Evolutionary conservation across 1,140 invertebrate genomes (phyloP).

Genomic region (Zophobas morio): DNA sequence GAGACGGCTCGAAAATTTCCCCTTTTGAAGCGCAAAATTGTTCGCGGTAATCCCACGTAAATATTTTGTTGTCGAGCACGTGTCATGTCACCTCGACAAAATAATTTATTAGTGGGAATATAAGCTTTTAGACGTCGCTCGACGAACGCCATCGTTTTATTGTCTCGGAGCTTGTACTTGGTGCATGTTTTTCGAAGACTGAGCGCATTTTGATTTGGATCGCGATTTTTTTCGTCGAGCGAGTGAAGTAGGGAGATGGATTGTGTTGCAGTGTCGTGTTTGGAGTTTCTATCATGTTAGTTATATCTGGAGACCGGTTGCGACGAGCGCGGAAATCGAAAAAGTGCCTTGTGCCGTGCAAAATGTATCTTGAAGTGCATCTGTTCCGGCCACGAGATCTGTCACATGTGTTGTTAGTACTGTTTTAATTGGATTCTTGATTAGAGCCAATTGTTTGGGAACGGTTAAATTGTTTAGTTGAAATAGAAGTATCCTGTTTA

Average conservation of each 20-base stretch:
- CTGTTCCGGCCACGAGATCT: constrained; percentile 14
- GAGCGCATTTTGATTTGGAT: constrained; percentile 2
- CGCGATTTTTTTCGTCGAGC: background rate
- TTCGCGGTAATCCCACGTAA: background rate
- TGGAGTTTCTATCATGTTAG: constrained; percentile 17
- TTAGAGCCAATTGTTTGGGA: constrained; percentile 40
- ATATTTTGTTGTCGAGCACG: background rate
- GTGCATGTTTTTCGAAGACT: constrained; percentile 4
- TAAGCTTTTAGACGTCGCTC: background rate
- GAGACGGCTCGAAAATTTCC: too few species aligned
- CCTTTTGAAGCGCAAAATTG: background rate
- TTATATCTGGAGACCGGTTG: constrained; percentile 36
- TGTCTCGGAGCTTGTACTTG: background rate
- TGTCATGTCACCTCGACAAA: background rate
- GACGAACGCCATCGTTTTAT: background rate
- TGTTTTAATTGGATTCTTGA: constrained; percentile 40
- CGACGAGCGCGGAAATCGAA: constrained; percentile 22
- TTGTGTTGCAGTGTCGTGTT: constrained; percentile 3
- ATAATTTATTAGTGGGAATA: constrained; percentile 2
- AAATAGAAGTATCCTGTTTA: constrained; percentile 35
- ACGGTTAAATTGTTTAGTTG: constrained; percentile 32
- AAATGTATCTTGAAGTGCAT: constrained; percentile 29
- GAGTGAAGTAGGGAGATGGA: constrained; percentile 31
- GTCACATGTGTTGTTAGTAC: constrained; percentile 18
- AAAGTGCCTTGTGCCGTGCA: constrained; percentile 4